phyloP scores from a whole-genome alignment of 1,140 invertebrate genomes.

The Lordiphosa clarofinis region DNA sequence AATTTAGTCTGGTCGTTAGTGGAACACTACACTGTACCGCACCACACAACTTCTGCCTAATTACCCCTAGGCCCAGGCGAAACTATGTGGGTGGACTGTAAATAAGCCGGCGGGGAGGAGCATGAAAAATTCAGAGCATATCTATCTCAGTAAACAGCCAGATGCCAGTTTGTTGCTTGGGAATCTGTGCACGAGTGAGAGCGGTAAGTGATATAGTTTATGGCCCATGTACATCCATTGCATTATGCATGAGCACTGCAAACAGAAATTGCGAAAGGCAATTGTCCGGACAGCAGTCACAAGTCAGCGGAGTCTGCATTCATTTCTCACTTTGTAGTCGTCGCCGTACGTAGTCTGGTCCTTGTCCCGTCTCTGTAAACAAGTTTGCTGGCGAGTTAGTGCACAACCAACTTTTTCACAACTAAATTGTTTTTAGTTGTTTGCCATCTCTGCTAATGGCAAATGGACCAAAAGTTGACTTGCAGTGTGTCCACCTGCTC shows the following conservation, averaged over 20 bases:
- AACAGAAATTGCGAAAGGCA: slow-evolving; percentile 29
- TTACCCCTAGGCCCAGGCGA: slow-evolving; percentile 36
- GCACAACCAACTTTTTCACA: slow-evolving; percentile 50
- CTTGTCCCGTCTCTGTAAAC: slow-evolving; percentile 33
- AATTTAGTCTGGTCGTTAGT: slow-evolving; percentile 65
- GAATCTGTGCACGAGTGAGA: slow-evolving; percentile 40
- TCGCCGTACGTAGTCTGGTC: slow-evolving; percentile 2
- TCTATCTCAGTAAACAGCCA: slow-evolving; percentile 5
- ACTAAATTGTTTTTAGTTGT: slow-evolving; percentile 42
- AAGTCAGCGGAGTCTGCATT: slow-evolving; percentile 19
- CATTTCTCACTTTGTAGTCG: slow-evolving; percentile 1
- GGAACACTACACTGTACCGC: slow-evolving; percentile 25
- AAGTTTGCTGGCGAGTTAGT: slow-evolving; percentile 36
- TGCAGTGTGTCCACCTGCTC: background rate
- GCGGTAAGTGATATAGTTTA: slow-evolving; percentile 56
- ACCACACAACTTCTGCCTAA: slow-evolving; percentile 42
- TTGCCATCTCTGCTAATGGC: slow-evolving; percentile 38
- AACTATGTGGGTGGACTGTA: slow-evolving; percentile 40
- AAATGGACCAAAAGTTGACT: slow-evolving; percentile 35
- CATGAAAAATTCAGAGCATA: slow-evolving; percentile 12
- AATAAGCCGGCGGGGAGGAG: slow-evolving; percentile 25
- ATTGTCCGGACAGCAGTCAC: slow-evolving; percentile 31
- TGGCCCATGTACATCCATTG: slow-evolving; percentile 37
- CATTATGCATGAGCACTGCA: slow-evolving; percentile 68
- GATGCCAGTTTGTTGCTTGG: slow-evolving; percentile 18